Conservation (phyloP, 2,888 invertebrate genomes). For the Polydesmus complanatus region DNA sequence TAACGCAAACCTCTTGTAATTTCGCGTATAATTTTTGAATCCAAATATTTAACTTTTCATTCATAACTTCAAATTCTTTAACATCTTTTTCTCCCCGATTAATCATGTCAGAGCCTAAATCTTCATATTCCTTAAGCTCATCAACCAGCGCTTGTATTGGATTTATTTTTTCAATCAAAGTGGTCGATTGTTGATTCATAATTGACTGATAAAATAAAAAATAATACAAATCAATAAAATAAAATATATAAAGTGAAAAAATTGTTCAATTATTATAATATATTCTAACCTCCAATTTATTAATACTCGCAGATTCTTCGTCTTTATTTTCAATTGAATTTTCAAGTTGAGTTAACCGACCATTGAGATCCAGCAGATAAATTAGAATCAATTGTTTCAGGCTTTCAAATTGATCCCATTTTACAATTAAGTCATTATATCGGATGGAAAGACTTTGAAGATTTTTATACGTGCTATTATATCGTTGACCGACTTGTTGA, state of each 20-base stretch:
- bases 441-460: not conserved
- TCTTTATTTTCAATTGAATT: not conserved
- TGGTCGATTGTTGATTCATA: not conserved
- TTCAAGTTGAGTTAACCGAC: not conserved
- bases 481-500: not conserved
- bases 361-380: constrained; percentile 5
- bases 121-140: not conserved
- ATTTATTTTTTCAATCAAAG: not conserved
- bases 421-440: not conserved
- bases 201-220: not conserved
- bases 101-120: not conserved
- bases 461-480: not conserved
- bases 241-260: not conserved
- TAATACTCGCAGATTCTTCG: not conserved
- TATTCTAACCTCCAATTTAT: too few relatives aligned
- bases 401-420: constrained; percentile 14
- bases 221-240: not conserved
- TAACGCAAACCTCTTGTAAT: not conserved
- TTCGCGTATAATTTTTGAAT: not conserved
- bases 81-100: not conserved
- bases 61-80: not conserved
- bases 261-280: not conserved
- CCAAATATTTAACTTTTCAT: not conserved
- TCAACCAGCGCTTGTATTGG: not conserved
- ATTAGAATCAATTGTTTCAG: constrained; percentile 3